A percentile compares a stretch with the other conserved stretches of the same genome.
phyloP scores from a whole-genome alignment of 2,113 vertebrate genomes.

The Cyrtonyx montezumae region DNA sequence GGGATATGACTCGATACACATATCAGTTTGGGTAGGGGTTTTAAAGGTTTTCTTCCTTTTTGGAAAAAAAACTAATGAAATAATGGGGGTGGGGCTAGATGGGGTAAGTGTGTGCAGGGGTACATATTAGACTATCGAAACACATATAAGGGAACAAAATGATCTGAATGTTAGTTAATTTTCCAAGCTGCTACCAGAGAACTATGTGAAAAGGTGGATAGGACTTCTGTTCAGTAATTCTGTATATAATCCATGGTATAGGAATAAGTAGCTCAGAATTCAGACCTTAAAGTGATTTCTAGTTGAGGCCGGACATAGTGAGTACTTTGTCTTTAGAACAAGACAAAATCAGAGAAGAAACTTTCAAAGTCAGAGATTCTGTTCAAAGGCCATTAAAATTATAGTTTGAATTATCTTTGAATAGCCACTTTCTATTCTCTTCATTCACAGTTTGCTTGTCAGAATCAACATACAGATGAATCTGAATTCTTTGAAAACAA shows the following conservation, averaged over 20 bases:
- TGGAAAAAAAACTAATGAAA: not conserved
- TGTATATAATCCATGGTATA: not conserved
- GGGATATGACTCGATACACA: not conserved
- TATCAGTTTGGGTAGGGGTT: not conserved
- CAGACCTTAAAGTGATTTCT: not conserved
- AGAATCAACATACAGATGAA: not conserved
- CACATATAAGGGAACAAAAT: not conserved
- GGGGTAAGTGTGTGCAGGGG: not conserved
- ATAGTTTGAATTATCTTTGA: not conserved
- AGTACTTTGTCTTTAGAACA: not conserved
- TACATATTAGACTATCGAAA: not conserved
- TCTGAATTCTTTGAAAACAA: not conserved
- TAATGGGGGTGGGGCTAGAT: rapidly evolving
- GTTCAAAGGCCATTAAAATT: not conserved
- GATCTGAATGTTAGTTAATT: not conserved
- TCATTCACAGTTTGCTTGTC: not conserved
- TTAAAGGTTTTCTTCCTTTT: not conserved
- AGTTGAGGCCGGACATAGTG: not conserved
- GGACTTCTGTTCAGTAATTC: not conserved
- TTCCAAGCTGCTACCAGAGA: not conserved
- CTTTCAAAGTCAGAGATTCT: not conserved
- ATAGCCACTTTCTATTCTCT: not conserved
- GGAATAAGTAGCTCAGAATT: not conserved
- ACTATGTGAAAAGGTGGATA: not conserved
- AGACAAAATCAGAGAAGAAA: not conserved